phyloP scores from a whole-genome alignment of 2,888 invertebrate genomes.

The Dolichopus griseipennis region DNA sequence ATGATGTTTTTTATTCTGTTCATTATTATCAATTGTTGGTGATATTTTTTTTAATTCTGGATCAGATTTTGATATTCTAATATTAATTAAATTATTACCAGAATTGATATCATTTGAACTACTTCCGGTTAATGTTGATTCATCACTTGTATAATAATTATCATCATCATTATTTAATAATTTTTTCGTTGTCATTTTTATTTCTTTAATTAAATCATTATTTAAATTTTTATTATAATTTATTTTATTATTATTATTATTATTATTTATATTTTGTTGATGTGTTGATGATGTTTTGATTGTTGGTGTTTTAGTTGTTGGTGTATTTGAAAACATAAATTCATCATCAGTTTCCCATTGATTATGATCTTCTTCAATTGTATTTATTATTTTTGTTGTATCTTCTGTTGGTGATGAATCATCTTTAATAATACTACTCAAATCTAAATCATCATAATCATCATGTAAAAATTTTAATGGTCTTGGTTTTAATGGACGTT shows the following conservation, averaged over 20 bases:
- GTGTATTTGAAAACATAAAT: conserved; percentile 34
- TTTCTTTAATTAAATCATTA: conserved; percentile 14
- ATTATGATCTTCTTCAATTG: conserved; percentile 34
- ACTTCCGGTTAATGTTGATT: conserved; percentile 31
- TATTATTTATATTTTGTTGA: conserved; percentile 15
- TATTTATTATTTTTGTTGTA: neutral
- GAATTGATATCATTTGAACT: conserved; percentile 39
- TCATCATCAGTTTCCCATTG: conserved; percentile 43
- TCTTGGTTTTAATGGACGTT: neutral
- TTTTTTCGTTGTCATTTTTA: conserved; percentile 7
- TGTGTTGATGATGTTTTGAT: conserved; percentile 18
- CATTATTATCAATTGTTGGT: conserved; percentile 7
- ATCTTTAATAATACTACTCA: neutral
- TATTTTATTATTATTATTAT: conserved; percentile 20
- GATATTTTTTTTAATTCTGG: neutral
- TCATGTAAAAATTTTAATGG: neutral
- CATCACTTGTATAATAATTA: conserved; percentile 20
- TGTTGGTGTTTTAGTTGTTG: conserved; percentile 18
- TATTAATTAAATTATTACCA: conserved; percentile 32
- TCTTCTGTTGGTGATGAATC: conserved; percentile 16
- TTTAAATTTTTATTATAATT: conserved; percentile 12
- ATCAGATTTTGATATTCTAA: conserved; percentile 16
- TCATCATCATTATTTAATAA: neutral
- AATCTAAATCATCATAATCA: neutral
- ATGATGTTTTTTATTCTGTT: conserved; percentile 4